phyloP scores from a whole-genome alignment of 2,113 vertebrate genomes.

The Barbus barbus region DNA sequence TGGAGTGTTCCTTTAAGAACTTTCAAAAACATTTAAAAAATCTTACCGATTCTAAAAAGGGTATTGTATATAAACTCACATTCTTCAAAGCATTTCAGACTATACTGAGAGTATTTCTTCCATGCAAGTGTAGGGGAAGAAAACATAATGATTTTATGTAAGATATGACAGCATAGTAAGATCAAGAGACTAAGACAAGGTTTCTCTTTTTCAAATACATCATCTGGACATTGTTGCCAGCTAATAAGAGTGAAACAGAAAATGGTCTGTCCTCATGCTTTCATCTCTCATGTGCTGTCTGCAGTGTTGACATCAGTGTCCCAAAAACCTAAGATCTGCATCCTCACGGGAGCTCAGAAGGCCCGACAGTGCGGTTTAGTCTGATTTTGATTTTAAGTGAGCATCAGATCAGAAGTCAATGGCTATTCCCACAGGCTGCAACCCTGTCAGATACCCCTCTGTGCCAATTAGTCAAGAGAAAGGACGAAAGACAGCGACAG shows the following conservation, averaged over 20 bases:
- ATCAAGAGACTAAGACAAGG: too few species aligned
- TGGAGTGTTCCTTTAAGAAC: too few species aligned
- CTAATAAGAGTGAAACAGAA: background rate
- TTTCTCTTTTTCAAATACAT: background rate
- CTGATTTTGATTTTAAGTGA: slow-evolving; percentile 69
- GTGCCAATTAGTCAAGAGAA: slow-evolving; percentile 74
- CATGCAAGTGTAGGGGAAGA: background rate
- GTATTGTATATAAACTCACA: background rate
- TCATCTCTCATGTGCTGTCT: background rate
- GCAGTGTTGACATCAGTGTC: background rate
- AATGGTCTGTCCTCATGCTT: background rate
- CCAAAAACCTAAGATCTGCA: slow-evolving; percentile 43
- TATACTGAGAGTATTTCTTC: background rate
- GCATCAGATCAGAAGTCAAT: slow-evolving; percentile 78
- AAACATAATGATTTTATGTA: background rate
- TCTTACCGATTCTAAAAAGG: too few species aligned
- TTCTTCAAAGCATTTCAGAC: background rate
- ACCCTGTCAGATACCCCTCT: slow-evolving; percentile 73
- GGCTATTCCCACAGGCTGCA: slow-evolving; percentile 69
- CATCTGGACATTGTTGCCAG: background rate
- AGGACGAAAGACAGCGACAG: slow-evolving; percentile 49
- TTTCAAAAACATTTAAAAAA: too few species aligned
- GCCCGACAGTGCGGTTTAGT: background rate
- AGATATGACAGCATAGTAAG: background rate
- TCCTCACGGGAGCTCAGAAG: background rate